Conservation (phyloP, 2,797 vertebrate genomes). For the Tadarida brasiliensis region DNA sequence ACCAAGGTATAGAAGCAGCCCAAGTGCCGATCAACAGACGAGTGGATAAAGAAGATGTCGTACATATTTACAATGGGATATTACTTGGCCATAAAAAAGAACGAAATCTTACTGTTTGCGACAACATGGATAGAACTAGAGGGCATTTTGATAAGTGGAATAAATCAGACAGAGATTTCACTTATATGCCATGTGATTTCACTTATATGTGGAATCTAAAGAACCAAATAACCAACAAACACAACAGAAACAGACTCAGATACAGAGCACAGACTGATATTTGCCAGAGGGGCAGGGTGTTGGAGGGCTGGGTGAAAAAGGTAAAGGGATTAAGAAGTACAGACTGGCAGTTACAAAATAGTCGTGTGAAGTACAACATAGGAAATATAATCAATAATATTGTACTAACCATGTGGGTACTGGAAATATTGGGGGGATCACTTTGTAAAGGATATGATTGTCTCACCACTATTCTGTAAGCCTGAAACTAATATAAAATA, state of each 20-base stretch:
- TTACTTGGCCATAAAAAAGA: not conserved
- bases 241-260: not conserved
- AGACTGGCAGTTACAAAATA: not conserved
- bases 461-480: not conserved
- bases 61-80: not conserved
- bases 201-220: not conserved
- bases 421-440: not conserved
- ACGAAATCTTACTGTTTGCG: not conserved
- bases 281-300: not conserved
- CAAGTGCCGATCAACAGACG: too few species aligned
- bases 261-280: not conserved
- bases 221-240: not conserved
- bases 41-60: not conserved
- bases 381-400: not conserved
- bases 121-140: not conserved
- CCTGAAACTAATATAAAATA: not conserved
- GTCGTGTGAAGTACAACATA: not conserved
- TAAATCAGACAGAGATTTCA: not conserved
- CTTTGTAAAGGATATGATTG: not conserved
- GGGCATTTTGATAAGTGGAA: not conserved
- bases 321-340: not conserved
- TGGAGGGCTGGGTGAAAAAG: not conserved
- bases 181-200: not conserved
- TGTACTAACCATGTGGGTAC: not conserved
- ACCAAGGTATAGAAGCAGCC: too few species aligned